Evolutionary conservation across 1,140 invertebrate species (phyloP).

Genomic region (Rhizoglyphus robini): DNA sequence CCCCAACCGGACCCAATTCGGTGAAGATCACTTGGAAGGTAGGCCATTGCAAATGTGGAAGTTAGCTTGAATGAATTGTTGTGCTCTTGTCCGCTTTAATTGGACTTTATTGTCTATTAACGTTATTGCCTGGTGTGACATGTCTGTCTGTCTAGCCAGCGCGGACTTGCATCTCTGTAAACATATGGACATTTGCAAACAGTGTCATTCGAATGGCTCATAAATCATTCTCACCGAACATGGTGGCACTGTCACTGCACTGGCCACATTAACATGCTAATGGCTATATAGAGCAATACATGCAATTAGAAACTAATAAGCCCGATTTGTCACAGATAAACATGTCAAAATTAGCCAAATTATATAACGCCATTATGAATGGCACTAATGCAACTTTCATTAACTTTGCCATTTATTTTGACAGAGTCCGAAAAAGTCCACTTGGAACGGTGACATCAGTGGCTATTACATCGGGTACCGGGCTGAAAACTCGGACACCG

Average conservation of each 20-base stretch:
- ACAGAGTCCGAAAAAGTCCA: slow-evolving; percentile 6
- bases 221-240: too few species aligned
- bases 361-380: neutral
- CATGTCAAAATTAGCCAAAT: neutral
- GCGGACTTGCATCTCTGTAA: too few species aligned
- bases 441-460: slow-evolving; percentile 21
- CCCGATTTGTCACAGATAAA: slow-evolving; percentile 3
- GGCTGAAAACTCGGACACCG: slow-evolving; percentile 8
- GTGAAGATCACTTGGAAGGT: slow-evolving; percentile 26
- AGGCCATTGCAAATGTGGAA: too few species aligned
- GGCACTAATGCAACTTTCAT: slow-evolving; percentile 16
- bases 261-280: too few species aligned
- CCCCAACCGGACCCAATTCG: slow-evolving; percentile 25
- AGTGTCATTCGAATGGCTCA: too few species aligned
- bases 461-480: slow-evolving; percentile 21
- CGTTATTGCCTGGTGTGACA: too few species aligned
- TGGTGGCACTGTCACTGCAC: too few species aligned
- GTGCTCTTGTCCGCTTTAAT: too few species aligned
- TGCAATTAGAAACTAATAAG: slow-evolving; percentile 12
- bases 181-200: too few species aligned
- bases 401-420: neutral
- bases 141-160: too few species aligned
- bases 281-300: neutral
- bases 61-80: too few species aligned
- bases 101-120: too few species aligned